These are phyloP conservation scores for Frankliniella fusca DNA, from an alignment of 2,888 invertebrate genomes.

Conservation along the genomic window DNA sequence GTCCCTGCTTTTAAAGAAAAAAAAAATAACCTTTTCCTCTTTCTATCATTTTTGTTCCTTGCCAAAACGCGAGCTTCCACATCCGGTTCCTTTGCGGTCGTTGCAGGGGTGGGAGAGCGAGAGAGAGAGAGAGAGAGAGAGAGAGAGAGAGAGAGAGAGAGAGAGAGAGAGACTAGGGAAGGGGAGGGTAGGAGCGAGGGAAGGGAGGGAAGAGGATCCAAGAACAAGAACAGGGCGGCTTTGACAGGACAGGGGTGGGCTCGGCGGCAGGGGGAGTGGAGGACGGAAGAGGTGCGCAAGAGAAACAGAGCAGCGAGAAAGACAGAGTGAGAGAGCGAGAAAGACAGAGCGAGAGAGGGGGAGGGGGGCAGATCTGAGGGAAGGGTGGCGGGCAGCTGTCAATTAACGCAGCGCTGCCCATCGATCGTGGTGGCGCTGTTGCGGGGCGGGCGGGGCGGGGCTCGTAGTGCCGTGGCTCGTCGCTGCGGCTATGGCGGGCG, in stretches of 20 bases:
- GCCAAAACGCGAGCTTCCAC: no score
- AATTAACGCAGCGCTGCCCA: conserved; percentile 30
- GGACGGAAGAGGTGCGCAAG: neutral
- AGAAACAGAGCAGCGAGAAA: no score
- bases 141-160: no score
- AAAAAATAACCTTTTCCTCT: no score
- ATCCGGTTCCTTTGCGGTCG: no score
- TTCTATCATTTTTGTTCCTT: no score
- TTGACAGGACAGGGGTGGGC: neutral
- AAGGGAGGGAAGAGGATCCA: no score
- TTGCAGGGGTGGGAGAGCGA: no score
- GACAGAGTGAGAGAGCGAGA: neutral
- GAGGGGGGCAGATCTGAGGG: neutral
- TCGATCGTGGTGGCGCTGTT: neutral
- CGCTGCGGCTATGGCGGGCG: neutral
- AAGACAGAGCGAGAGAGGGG: neutral
- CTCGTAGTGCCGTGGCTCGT: neutral
- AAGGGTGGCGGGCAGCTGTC: conserved; percentile 30
- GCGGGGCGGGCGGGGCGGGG: neutral
- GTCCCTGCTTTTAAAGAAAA: no score
- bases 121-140: no score
- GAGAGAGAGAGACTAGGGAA: no score
- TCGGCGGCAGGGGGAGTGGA: neutral
- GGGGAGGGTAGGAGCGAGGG: no score
- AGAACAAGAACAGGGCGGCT: neutral